Base-by-base conservation (phyloP, 1,140 invertebrate genomes). In the Idris sp. region DNA sequence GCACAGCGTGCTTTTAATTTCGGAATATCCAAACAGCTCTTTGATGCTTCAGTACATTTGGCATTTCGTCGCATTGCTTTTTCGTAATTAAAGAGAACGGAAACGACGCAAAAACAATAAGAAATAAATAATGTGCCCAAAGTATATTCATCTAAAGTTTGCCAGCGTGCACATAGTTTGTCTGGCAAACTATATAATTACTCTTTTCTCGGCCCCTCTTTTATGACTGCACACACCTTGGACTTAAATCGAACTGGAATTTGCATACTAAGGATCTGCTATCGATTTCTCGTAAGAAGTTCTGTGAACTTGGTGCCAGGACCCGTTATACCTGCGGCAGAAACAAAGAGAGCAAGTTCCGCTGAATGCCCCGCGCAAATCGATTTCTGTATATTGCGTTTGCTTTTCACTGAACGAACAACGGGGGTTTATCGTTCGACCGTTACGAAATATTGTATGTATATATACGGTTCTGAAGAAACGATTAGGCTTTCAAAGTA, bases 281-380 rank as follows among this genome's bases (percentile, higher is more conserved):
- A 76, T 78, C 59, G 74, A 78, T 76, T 78, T 68, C 35, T 40
- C 69, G 54, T 65, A 61, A 64, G 49, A 44, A 22, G 22, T 74
- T 76, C 56, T 16, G 6, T 64, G 54, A 65, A 73, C 19, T 58
- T 36, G n/a, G 30, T 22, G 30, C 25, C 16, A 4, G 10, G 11
- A 4, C 3, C 5, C 26, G 28, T 26, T n/a, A n/a, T 33, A 61
- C 26, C 72, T 53, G 65, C 46, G 33, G 25, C 16, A 22, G 36
- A 64, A 53, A 51, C 59, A 51, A 64, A 64, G 59, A 51, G 43
- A 53, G 18, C 16, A 53, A 51, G 33, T 53, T 43, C 25, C 41
- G 41, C 8, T 31, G 48, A 49, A 43, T 65, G 40, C 73, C 48
- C 67, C 43, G 56, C 46, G 13, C 10, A 30, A 74, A 78, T 78